These are phyloP conservation scores for Ganaspis sp. DNA, from an alignment of 1,140 invertebrate species.

Conservation along the genomic window DNA sequence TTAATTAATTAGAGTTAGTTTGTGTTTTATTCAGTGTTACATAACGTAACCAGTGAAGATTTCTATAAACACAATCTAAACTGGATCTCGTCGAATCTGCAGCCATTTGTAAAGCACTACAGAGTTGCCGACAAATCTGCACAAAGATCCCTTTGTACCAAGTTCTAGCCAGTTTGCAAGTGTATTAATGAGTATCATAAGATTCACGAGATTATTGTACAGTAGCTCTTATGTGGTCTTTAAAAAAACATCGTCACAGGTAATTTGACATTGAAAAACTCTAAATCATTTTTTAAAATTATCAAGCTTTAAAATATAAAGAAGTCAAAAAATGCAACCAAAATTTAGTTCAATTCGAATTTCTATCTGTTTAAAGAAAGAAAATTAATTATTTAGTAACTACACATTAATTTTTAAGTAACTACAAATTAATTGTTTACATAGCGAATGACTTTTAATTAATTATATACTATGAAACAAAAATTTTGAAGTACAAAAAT, in stretches of 20 bases:
- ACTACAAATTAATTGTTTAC: too few relatives aligned
- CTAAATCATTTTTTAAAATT: not conserved
- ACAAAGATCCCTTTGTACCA: slow-evolving; percentile 49
- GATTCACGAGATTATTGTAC: slow-evolving; percentile 32
- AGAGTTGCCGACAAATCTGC: slow-evolving; percentile 35
- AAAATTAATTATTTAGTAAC: too few relatives aligned
- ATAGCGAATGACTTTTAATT: too few relatives aligned
- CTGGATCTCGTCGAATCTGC: slow-evolving; percentile 41
- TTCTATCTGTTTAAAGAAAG: too few relatives aligned
- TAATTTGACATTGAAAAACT: slow-evolving; percentile 34
- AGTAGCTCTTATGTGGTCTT: slow-evolving; percentile 42
- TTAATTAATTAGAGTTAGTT: slow-evolving; percentile 38
- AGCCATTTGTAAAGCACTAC: slow-evolving; percentile 48
- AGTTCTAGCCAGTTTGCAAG: slow-evolving; percentile 45
- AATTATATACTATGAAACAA: too few relatives aligned
- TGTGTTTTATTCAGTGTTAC: slow-evolving; percentile 39
- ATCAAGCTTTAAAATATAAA: too few relatives aligned
- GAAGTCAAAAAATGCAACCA: too few relatives aligned
- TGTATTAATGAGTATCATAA: slow-evolving; percentile 48
- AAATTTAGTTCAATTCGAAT: too few relatives aligned
- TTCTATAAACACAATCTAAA: slow-evolving; percentile 49
- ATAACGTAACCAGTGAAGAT: slow-evolving; percentile 37
- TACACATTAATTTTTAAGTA: too few relatives aligned
- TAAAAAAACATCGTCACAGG: slow-evolving; percentile 33
- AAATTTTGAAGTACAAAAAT: too few relatives aligned